Evolutionary conservation across 2,888 invertebrate genomes (phyloP).

Genomic region (Ischnus inquisitorius): DNA sequence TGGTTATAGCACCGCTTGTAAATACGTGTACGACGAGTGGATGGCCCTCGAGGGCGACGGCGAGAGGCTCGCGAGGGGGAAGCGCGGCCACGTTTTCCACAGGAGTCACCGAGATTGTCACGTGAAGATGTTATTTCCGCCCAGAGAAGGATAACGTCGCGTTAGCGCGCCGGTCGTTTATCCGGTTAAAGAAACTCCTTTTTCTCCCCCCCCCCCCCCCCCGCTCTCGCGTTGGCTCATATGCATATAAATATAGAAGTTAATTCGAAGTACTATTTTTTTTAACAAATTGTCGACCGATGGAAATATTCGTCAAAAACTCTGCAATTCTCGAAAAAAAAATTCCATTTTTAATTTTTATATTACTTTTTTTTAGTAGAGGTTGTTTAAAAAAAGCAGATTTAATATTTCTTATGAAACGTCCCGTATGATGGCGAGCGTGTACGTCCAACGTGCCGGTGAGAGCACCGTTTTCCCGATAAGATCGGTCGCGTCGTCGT

Average conservation of each 20-base stretch:
- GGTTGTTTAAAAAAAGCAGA: too few species aligned
- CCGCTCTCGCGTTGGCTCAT: not conserved
- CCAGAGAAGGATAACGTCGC: constrained; percentile 55
- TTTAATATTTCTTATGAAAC: too few species aligned
- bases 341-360: too few species aligned
- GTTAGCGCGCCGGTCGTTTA: constrained; percentile 61
- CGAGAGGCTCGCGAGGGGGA: not conserved
- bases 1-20: constrained; percentile 33
- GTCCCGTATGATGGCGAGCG: not conserved
- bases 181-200: constrained; percentile 49
- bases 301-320: too few species aligned
- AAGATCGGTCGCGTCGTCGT: constrained; percentile 67
- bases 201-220: not conserved
- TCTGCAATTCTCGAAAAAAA: too few species aligned
- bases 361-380: too few species aligned
- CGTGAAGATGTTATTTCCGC: constrained; percentile 66
- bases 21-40: constrained; percentile 17
- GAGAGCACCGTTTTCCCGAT: constrained; percentile 64
- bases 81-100: constrained; percentile 35
- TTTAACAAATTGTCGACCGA: too few species aligned
- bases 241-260: not conserved
- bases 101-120: constrained; percentile 65
- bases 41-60: not conserved
- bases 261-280: too few species aligned
- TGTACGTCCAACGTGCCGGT: constrained; percentile 30